phyloP scores from a whole-genome alignment of 2,888 invertebrate genomes.

The Drosophila setosimentum region DNA sequence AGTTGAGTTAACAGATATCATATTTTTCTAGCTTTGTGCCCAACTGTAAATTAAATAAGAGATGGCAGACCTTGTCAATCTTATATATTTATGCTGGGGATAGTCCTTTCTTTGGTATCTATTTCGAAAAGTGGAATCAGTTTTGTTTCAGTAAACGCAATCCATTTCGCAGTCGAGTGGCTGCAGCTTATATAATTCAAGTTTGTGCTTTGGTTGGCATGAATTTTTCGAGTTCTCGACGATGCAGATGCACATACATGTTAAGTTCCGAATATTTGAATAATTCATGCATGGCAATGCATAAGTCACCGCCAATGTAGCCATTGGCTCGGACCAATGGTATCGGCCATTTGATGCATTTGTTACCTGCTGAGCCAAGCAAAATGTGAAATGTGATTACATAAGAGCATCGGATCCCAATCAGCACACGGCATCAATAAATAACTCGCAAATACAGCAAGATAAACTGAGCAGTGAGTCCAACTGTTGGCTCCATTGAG shows the following conservation, averaged over 20 bases:
- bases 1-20: constrained; percentile 6
- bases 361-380: constrained; percentile 52
- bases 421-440: constrained; percentile 43
- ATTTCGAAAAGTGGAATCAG: constrained; percentile 20
- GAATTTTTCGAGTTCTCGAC: constrained; percentile 47
- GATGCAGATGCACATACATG: constrained; percentile 21
- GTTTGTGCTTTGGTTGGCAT: constrained; percentile 54
- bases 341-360: constrained; percentile 36
- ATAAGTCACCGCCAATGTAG: constrained; percentile 65
- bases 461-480: constrained; percentile 5
- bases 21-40: not conserved
- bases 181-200: constrained; percentile 60
- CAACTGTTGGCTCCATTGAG: constrained; percentile 7
- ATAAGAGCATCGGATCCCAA: constrained; percentile 36
- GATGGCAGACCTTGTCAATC: constrained; percentile 7
- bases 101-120: constrained; percentile 3
- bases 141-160: constrained; percentile 38
- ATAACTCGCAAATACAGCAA: constrained; percentile 35
- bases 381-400: constrained; percentile 51
- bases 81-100: not conserved
- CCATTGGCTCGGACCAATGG: constrained; percentile 23
- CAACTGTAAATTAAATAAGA: not conserved
- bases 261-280: constrained; percentile 64
- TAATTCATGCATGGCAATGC: constrained; percentile 78
- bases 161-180: constrained; percentile 46